These are phyloP conservation scores for Pristionchus exspectatus DNA, from an alignment of 2,888 invertebrate genomes.

Conservation along the genomic window DNA sequence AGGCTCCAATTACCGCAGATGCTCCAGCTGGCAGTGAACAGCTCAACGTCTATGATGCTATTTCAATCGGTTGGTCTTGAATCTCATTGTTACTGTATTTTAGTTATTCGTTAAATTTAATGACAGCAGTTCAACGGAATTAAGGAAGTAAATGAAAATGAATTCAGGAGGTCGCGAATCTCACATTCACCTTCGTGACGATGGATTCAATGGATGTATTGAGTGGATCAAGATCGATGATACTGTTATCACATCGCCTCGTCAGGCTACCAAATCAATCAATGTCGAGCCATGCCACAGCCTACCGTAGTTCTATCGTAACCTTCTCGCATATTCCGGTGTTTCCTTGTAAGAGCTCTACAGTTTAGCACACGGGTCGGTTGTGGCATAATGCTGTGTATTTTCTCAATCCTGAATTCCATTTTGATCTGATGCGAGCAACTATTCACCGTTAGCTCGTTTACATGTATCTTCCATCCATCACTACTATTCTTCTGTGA, in stretches of 20 bases:
- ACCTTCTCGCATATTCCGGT: not conserved
- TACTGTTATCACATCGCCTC: constrained; percentile 62
- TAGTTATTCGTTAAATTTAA: too few relatives aligned
- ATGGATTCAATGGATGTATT: constrained; percentile 54
- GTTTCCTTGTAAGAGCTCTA: not conserved
- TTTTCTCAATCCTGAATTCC: not conserved
- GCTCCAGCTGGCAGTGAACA: constrained; percentile 66
- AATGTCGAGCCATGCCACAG: constrained; percentile 59
- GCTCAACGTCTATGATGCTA: constrained; percentile 66
- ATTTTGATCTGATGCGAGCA: not conserved
- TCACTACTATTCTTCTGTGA: not conserved
- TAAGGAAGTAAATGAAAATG: not conserved
- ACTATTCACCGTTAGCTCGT: not conserved
- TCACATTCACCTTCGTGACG: constrained; percentile 13
- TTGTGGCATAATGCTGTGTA: not conserved
- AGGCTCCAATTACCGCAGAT: constrained; percentile 62
- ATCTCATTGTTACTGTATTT: not conserved
- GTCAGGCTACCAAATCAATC: constrained; percentile 62
- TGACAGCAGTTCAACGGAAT: not conserved
- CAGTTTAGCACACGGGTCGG: not conserved
- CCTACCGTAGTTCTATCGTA: not conserved
- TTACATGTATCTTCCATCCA: not conserved
- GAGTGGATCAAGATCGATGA: constrained; percentile 57
- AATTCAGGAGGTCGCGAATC: constrained; percentile 52
- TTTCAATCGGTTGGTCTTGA: constrained; percentile 61